Conservation (phyloP, 2,113 vertebrate species). For the Mustela nigripes region DNA sequence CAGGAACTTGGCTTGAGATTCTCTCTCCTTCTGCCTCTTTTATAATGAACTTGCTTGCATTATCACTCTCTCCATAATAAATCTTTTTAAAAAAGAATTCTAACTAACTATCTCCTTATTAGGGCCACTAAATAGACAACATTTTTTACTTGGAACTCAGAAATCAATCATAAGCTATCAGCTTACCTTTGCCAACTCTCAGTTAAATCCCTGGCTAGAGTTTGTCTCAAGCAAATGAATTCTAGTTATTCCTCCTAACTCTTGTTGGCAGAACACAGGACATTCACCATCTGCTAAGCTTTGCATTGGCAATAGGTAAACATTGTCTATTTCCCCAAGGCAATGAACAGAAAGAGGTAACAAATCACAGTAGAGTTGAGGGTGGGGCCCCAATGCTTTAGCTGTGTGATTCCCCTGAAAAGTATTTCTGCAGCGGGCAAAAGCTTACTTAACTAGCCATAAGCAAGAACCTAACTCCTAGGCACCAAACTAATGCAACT, state of each 20-base stretch:
- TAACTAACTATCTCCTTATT: constrained; percentile 51
- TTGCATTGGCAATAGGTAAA: constrained; percentile 76
- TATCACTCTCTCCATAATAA: neutral
- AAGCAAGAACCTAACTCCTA: neutral
- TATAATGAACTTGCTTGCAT: neutral
- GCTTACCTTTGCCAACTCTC: constrained; percentile 77
- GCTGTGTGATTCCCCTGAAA: neutral
- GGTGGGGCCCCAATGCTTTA: neutral
- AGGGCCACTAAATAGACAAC: neutral
- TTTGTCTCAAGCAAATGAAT: constrained; percentile 74
- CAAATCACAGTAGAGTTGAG: neutral
- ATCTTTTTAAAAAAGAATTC: neutral
- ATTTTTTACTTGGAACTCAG: constrained; percentile 56
- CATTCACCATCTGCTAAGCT: constrained; percentile 85
- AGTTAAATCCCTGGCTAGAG: constrained; percentile 74
- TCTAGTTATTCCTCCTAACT: constrained; percentile 83
- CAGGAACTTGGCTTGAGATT: neutral
- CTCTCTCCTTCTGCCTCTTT: neutral
- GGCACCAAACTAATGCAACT: neutral
- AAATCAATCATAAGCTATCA: constrained; percentile 80
- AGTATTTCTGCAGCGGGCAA: neutral
- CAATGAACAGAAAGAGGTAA: constrained; percentile 17
- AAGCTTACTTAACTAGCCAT: neutral
- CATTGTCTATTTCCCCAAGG: constrained; percentile 74
- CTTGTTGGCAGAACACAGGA: constrained; percentile 83